Base-by-base conservation (phyloP, 1,140 invertebrate genomes). In the Delia radicum region DNA sequence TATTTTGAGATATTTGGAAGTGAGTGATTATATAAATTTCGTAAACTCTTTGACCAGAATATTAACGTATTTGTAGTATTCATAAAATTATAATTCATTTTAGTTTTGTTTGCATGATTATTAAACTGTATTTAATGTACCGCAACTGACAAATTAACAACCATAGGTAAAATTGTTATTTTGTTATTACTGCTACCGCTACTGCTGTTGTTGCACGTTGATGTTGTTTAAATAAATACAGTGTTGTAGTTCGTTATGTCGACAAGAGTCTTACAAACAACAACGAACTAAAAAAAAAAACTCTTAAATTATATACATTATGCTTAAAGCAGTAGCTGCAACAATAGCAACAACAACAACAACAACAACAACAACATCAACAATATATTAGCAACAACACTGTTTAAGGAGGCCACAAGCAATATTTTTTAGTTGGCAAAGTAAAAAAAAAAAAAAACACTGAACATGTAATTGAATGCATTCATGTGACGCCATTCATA, bases 61-160 rank as follows among this genome's bases (percentile, higher is more conserved):
- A 5, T 42, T 15, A 42, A 15, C 3, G 48, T 55, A 55, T 55
- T 55, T 55, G 48, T 21, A 55, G 24, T 21, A 55, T 55, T 55
- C n/a, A 55, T n/a, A 55, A 55, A 55, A 55, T 55, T 55, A 55
- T 55, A 55, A 55, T 55, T 21, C n/a, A 55, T 6, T 55, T 15
- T 21, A 42, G 37, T 42, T 28, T 12, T n/a, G 29, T 33, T 69
- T 69, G 29, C 65, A 69, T 67, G 63, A 33, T 69, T 37, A 33
- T 31, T 33, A 69, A 69, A 69, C 65, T 33, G 65, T 69, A 69
- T 69, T 69, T 69, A 69, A 69, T 33, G 65, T 69, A 69, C 65
- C 65, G 65, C 65, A 69, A 69, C 65, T 69, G 65, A 69, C 65
- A 69, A 69, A 69, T 69, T 69, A 69, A 69, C 65, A 69, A 69